phyloP scores from a whole-genome alignment of 2,888 invertebrate genomes.

The Campopleginae sp. region DNA sequence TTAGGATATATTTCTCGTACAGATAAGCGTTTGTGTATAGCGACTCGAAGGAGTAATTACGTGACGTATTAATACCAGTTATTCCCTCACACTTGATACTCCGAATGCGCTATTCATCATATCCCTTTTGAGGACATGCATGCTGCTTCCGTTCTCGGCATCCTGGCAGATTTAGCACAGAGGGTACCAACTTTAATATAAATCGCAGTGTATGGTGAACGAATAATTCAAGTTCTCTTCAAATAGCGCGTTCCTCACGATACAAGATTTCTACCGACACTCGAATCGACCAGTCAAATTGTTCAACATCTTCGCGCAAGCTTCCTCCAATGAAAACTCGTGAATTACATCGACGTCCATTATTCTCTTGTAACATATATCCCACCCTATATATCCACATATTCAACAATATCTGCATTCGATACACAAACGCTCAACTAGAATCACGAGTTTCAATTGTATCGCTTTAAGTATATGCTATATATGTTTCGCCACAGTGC shows the following conservation, averaged over 20 bases:
- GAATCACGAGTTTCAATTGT: conserved; percentile 26
- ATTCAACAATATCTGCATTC: conserved; percentile 11
- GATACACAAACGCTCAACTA: conserved; percentile 16
- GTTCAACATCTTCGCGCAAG: background rate
- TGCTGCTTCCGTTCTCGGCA: conserved; percentile 16
- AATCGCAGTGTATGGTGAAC: background rate
- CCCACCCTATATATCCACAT: background rate
- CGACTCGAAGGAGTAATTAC: conserved; percentile 79
- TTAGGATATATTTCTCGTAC: conserved; percentile 1
- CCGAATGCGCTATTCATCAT: conserved; percentile 50
- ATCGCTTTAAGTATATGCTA: background rate
- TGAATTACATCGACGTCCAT: conserved; percentile 2
- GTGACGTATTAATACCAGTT: conserved; percentile 83
- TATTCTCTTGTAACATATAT: conserved; percentile 19
- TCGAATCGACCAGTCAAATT: conserved; percentile 5
- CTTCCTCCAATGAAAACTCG: background rate
- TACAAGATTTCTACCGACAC: background rate
- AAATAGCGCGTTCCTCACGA: background rate
- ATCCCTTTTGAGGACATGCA: conserved; percentile 19
- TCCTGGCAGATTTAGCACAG: background rate
- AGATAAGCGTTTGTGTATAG: background rate
- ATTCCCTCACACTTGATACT: conserved; percentile 73
- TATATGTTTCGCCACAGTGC: background rate
- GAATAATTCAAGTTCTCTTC: conserved; percentile 9
- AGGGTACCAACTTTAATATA: background rate